Base-by-base conservation (phyloP, 2,888 invertebrate genomes). In the Pandemis cinnamomeana region DNA sequence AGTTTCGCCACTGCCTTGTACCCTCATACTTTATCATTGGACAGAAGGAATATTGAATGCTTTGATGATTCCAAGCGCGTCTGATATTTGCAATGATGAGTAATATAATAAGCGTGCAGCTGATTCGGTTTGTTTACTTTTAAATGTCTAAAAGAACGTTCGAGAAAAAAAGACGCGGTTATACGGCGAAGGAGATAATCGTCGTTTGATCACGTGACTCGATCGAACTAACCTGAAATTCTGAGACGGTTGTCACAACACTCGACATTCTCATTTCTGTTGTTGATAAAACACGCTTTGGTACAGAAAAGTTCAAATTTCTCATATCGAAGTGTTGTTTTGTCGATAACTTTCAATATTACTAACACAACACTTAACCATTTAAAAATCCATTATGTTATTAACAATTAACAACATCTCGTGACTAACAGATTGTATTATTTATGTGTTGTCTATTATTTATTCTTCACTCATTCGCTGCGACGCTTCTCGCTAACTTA, bases 371-470 rank as follows among this genome's bases (percentile, higher is more conserved):
- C 60, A 66, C 64, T 73, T 20, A 70, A 68, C 10, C 44, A 67
- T 51, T 60, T 42, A 61, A 71, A 5, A 13, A 41, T 46, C 44
- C 73, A 70, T 20, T 67, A 15, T 36, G n/a, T 58, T 58, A 63
- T 48, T 41, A 60, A 66, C 60, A 36, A 41, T 7, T 41, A 67
- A 13, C 70, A 66, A 60, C 36, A 13, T 60, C 64, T 48, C 15
- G 61, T 71, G 53, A 71, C 73, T 71, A 74, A 71, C 73, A 55
- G 15, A 15, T 27, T 11, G 27, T 62, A 74, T 74, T 46, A 71
- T 62, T 71, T 67, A 71, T 71, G 61, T 71, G 66, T 70, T 62
- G 66, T 71, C 66, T 74, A 67, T 67, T 70, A 69, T 73, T 73
- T 74, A 70, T 70, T 66, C 48, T 73, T 27, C 48, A 10, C 20